Base-by-base conservation (phyloP, 2,888 invertebrate species). In the Lacanobia wlatinum region DNA sequence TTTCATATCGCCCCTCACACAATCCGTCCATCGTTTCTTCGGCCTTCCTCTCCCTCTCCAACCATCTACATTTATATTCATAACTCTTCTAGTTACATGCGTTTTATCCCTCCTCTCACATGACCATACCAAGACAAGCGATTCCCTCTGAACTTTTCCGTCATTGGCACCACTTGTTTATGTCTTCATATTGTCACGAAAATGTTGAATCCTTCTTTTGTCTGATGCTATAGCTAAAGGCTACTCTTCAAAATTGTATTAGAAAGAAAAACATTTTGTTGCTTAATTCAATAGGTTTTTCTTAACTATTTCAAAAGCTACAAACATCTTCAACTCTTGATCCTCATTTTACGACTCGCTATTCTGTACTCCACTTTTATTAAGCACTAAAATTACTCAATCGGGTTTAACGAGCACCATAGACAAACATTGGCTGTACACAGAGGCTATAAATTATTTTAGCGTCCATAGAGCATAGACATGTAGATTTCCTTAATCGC, bases 401-500 rank as follows among this genome's bases (percentile, higher is more conserved):
- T 82, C 53, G 21, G 48, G 56, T 82, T 82, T 82, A 82, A 81
- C 66, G 82, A 79, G 40, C 59, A 48, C 58, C 52, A 73, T 61
- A 80, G 61, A 79, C 79, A 80, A 83, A 83, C 82, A 82, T 58
- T 83, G 80, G 55, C 73, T 78, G 65, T 59, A 79, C 73, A 82
- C 78, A 72, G 61, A 60, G 63, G 67, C 74, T 82, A 82, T 84
- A 78, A 80, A 84, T 79, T 76, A 78, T 82, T 72, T 82, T 77
- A 82, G 73, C 67, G 73, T 82, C 78, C 80, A 84, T 76, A 76
- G 64, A 76, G 67, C 67, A 80, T 82, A 82, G 80, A 78, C 83
- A 84, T 87, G 85, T 86, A 85, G 86, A 84, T 86, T 88, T 89
- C 71, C 84, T 85, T 88, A 88, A 89, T 88, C 86, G 83, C 80